Conservation (phyloP, 2,797 vertebrate genomes). For the Spinus pinus region DNA sequence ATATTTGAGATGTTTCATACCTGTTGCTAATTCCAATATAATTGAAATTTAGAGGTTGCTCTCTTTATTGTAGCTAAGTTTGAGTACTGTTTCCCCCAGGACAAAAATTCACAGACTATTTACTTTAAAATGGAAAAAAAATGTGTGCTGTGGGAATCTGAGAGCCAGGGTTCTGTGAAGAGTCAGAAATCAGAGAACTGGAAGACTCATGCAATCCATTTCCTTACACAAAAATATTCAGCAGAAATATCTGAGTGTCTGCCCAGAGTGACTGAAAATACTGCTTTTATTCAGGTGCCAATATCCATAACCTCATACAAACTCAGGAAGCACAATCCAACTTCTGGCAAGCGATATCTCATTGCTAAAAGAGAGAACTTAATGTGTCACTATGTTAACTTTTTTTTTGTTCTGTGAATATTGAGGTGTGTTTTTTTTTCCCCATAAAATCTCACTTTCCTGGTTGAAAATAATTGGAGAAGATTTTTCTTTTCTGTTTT, state of each 20-base stretch:
- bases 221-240: background rate
- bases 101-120: background rate
- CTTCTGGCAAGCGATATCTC: background rate
- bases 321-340: background rate
- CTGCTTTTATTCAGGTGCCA: background rate
- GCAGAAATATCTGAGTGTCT: background rate
- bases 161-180: background rate
- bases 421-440: background rate
- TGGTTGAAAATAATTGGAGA: background rate
- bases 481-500: constrained; percentile 25
- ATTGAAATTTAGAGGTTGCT: background rate
- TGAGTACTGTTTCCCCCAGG: background rate
- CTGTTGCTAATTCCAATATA: background rate
- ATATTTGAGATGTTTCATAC: background rate
- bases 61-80: background rate
- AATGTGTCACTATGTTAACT: background rate
- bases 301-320: background rate
- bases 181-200: background rate
- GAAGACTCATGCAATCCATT: background rate
- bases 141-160: background rate
- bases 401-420: background rate
- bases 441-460: background rate
- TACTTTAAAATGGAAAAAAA: background rate
- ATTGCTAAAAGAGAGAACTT: background rate
- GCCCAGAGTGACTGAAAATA: background rate